Evolutionary conservation across 2,888 invertebrate genomes (phyloP).

Genomic region (Mellilla xanthometata): DNA sequence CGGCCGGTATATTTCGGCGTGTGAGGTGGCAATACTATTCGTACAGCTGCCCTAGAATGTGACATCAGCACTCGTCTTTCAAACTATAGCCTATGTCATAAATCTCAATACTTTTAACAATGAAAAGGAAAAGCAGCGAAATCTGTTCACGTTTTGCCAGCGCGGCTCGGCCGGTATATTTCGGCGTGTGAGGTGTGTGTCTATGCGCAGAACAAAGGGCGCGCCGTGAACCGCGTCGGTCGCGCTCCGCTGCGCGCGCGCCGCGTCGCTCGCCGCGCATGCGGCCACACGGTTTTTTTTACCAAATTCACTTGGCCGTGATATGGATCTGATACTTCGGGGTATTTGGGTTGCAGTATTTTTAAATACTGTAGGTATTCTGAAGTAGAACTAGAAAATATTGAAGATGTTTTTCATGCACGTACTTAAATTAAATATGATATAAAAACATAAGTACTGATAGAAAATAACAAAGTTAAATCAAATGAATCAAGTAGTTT

Average conservation of each 20-base stretch:
- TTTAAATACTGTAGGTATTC: too few species aligned
- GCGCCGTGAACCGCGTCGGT: constrained; percentile 79
- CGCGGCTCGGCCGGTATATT: not conserved
- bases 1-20: constrained; percentile 4
- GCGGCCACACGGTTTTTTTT: constrained; percentile 52
- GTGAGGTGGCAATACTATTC: too few species aligned
- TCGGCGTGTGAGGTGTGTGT: constrained; percentile 38
- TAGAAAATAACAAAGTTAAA: too few species aligned
- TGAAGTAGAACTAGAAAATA: not conserved
- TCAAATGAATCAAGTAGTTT: too few species aligned
- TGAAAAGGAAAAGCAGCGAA: not conserved
- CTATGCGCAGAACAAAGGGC: constrained; percentile 80
- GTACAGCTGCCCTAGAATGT: too few species aligned
- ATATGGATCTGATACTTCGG: constrained; percentile 26
- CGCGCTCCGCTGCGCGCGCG: constrained; percentile 63
- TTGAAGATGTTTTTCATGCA: too few species aligned
- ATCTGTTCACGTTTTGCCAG: too few species aligned
- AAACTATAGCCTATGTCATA: too few species aligned
- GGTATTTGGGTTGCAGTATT: constrained; percentile 6
- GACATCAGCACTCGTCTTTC: too few species aligned
- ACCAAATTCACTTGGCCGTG: constrained; percentile 43
- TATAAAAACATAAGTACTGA: too few species aligned
- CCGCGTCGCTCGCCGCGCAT: constrained; percentile 46
- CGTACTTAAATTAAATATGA: too few species aligned
- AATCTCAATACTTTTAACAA: too few species aligned